Conservation (phyloP, 2,888 invertebrate genomes). For the Sicus ferrugineus region DNA sequence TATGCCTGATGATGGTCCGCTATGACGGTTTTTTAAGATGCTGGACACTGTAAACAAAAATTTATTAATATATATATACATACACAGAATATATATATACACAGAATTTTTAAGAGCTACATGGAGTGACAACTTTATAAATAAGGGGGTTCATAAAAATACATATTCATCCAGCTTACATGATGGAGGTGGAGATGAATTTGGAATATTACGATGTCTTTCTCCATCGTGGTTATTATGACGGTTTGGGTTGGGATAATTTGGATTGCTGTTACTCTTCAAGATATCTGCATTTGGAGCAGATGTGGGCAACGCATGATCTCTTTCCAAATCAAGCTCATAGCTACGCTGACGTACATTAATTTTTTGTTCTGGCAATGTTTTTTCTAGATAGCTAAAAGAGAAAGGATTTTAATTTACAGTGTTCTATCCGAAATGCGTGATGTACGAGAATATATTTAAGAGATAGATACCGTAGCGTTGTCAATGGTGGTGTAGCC, state of each 20-base stretch:
- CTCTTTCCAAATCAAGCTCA: constrained; percentile 76
- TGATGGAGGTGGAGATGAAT: constrained; percentile 62
- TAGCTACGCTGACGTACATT: constrained; percentile 66
- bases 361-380: constrained; percentile 57
- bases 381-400: constrained; percentile 57
- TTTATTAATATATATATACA: not conserved
- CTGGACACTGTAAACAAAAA: constrained; percentile 63
- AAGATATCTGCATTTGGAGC: constrained; percentile 81
- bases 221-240: constrained; percentile 64
- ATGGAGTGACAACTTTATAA: no score
- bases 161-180: constrained; percentile 30
- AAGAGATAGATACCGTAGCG: constrained; percentile 63
- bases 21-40: constrained; percentile 66
- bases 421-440: not conserved
- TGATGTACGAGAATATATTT: not conserved
- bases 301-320: constrained; percentile 77
- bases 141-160: not conserved
- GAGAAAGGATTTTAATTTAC: constrained; percentile 15
- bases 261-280: constrained; percentile 79
- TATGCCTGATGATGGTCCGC: constrained; percentile 69
- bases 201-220: constrained; percentile 57
- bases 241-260: constrained; percentile 76
- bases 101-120: no score
- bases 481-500: constrained; percentile 71
- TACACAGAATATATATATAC: not conserved